phyloP scores from a whole-genome alignment of 2,888 invertebrate species.

The Xanthorhoe spadicearia region DNA sequence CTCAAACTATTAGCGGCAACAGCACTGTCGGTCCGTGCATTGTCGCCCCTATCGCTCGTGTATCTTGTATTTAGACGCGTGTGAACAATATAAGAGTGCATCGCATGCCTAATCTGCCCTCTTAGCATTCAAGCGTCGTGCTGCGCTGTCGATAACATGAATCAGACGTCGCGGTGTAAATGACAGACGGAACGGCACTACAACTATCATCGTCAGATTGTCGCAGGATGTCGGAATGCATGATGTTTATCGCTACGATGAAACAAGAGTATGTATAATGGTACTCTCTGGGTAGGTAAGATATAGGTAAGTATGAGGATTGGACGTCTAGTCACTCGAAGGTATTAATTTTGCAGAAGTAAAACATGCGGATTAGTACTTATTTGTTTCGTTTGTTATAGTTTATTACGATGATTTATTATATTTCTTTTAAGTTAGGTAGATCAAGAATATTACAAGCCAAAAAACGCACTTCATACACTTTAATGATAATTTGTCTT shows the following conservation, averaged over 20 bases:
- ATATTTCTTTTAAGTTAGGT: too few relatives aligned
- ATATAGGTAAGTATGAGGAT: too few relatives aligned
- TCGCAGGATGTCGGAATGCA: conserved; percentile 28
- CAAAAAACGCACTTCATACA: background rate
- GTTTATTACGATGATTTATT: too few relatives aligned
- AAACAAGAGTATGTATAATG: background rate
- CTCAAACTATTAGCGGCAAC: conserved; percentile 24
- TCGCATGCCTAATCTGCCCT: conserved; percentile 74
- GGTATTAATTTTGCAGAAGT: too few relatives aligned
- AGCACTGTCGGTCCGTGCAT: conserved; percentile 36
- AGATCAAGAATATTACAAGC: background rate
- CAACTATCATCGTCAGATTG: conserved; percentile 28
- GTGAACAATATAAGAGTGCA: conserved; percentile 71
- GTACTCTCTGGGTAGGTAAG: background rate
- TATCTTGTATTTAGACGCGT: conserved; percentile 65
- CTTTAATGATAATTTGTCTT: background rate
- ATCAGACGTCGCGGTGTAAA: conserved; percentile 52
- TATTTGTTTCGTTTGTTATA: too few relatives aligned
- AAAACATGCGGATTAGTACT: too few relatives aligned
- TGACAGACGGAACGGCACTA: conserved; percentile 46
- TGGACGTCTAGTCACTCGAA: background rate
- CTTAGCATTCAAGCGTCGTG: conserved; percentile 68
- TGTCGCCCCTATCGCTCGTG: conserved; percentile 36
- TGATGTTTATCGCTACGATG: conserved; percentile 19
- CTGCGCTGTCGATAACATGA: conserved; percentile 64